Base-by-base conservation (phyloP, 2,888 invertebrate genomes). In the Balanococcus diminutus region DNA sequence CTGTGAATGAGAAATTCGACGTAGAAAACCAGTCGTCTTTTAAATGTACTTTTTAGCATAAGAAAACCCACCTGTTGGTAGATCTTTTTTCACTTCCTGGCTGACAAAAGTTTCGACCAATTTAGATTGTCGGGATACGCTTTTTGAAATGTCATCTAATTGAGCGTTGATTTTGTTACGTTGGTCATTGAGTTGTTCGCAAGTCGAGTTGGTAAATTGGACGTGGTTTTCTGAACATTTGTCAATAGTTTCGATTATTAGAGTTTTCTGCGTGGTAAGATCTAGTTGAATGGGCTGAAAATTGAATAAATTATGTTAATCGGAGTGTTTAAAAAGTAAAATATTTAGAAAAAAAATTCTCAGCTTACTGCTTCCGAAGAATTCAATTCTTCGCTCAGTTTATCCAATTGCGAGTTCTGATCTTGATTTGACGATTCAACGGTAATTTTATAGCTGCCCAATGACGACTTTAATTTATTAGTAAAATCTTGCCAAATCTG, bases 1-100 rank as follows among this genome's bases (percentile, higher is more conserved):
- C 86, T 86, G 61, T 22, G n/a, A 81, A 22, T 56, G 9, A 22
- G 8, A 46, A 16, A 46, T n/a, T n/a, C n/a, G n/a, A n/a, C n/a
- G n/a, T 42, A 42, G 22, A 81, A 0, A 86, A 11, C 5, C 19
- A 31, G 19, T 61, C 61, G 32, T 42, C n/a, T n/a, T n/a, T 28
- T 22, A 28, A 39, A 32, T 19, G 9, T 42, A 6, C 42, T 1
- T 39, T 14, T 11, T 22, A 14, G 11, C 3, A 75, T 42, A 9
- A 81, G 28, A 51, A n/a, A 67, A 72, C 42, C 16, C 25, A 67
- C 86, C 86, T 31, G 86, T 86, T 14, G 61, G 36, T 22, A 39
- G 36, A 39, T 86, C 82, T 19, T 72, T 31, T 25, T 67, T 67
- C 0, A 86, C 82, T 82, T 82, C 86, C 3, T 31, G 51, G 22